These are phyloP conservation scores for Lepidurus apus DNA, from an alignment of 1,140 invertebrate species.

Conservation along the genomic window DNA sequence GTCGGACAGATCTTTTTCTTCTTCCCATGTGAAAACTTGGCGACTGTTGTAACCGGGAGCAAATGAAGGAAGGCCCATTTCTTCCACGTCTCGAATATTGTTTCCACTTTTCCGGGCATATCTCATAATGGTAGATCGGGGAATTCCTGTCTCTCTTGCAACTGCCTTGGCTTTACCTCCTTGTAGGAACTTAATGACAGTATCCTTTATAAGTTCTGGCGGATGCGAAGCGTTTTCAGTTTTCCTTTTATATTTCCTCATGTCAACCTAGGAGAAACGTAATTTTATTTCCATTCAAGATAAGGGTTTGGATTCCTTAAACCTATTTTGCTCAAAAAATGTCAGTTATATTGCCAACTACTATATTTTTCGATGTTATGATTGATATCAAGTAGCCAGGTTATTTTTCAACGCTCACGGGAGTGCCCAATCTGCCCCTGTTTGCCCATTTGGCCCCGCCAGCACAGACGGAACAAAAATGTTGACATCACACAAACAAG, in stretches of 20 bases:
- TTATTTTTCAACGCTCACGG: not conserved
- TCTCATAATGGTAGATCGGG: not conserved
- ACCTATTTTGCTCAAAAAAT: not conserved
- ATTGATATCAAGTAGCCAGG: not conserved
- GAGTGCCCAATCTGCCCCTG: too few relatives aligned
- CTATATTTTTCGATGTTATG: not conserved
- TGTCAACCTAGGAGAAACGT: not conserved
- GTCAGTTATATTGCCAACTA: not conserved
- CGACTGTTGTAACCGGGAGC: not conserved
- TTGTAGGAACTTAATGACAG: not conserved
- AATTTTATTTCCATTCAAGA: not conserved
- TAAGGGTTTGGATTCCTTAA: constrained; percentile 6
- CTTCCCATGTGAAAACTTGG: not conserved
- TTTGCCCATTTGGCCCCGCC: too few relatives aligned
- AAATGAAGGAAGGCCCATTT: not conserved
- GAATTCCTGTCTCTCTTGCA: not conserved
- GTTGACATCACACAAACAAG: not conserved
- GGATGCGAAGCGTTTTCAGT: not conserved
- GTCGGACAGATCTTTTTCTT: not conserved
- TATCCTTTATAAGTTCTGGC: not conserved
- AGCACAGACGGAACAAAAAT: not conserved
- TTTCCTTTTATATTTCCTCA: not conserved
- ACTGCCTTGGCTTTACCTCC: not conserved
- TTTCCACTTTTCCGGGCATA: not conserved
- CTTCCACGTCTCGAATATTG: not conserved